Evolutionary conservation across 2,797 vertebrate species (phyloP).

Genomic region (Glossophaga mutica): DNA sequence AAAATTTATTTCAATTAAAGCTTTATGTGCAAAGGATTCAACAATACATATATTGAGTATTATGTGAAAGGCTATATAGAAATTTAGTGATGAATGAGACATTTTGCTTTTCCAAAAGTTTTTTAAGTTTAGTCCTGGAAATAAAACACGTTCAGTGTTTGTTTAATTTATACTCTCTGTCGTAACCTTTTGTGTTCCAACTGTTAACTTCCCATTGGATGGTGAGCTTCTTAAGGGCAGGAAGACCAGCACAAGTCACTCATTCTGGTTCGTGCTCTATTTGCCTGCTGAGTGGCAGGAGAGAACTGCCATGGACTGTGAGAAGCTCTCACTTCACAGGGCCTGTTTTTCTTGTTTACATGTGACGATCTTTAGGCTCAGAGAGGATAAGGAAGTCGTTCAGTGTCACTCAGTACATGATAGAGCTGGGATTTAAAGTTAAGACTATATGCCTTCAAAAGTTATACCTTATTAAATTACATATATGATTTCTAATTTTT

Average conservation of each 20-base stretch:
- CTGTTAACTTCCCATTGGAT: background rate
- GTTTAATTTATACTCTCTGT: background rate
- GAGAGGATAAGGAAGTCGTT: background rate
- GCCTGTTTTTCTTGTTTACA: background rate
- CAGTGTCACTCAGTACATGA: background rate
- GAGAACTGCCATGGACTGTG: background rate
- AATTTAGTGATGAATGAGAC: background rate
- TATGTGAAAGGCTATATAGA: background rate
- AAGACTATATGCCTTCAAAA: background rate
- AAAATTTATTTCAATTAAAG: background rate
- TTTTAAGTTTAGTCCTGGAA: background rate
- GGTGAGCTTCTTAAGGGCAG: background rate
- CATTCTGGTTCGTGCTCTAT: background rate
- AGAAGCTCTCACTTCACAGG: background rate
- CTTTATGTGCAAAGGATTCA: background rate
- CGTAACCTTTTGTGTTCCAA: background rate
- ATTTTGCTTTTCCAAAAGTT: background rate
- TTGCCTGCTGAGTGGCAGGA: background rate
- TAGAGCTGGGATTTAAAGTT: background rate
- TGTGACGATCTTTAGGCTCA: background rate
- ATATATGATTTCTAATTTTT: background rate
- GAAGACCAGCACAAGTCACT: background rate
- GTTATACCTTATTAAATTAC: background rate
- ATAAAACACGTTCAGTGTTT: background rate
- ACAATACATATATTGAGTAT: background rate